These are phyloP conservation scores for Ischnura elegans DNA, from an alignment of 2,888 invertebrate genomes.

Conservation along the genomic window DNA sequence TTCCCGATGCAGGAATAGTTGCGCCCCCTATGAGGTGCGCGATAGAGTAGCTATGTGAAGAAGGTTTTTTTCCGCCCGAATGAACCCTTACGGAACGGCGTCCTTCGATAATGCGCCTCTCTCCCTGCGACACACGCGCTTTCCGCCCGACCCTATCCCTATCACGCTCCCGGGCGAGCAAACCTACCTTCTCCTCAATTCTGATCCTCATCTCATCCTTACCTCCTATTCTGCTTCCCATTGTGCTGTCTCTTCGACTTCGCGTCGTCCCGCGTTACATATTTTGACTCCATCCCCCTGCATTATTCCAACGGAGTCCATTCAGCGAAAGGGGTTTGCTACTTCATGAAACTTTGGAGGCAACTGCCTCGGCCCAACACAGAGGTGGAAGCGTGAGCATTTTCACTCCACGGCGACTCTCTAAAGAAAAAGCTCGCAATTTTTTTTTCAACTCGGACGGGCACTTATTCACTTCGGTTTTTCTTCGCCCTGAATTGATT, in stretches of 20 bases:
- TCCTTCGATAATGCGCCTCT: not conserved
- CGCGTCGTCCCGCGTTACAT: constrained; percentile 7
- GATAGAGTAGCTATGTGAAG: not conserved
- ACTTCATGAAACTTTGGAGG: constrained; percentile 23
- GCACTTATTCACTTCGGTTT: not conserved
- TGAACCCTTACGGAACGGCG: not conserved
- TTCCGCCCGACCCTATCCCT: not conserved
- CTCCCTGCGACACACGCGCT: not conserved
- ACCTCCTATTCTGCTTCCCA: not conserved
- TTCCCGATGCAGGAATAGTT: not conserved
- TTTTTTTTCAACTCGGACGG: not conserved
- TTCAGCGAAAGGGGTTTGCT: not conserved
- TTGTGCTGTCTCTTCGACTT: constrained; percentile 10
- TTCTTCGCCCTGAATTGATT: not conserved
- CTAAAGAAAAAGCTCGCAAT: not conserved
- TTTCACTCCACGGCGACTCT: not conserved
- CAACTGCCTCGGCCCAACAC: not conserved
- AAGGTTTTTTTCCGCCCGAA: constrained; percentile 41
- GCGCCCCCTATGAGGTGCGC: not conserved
- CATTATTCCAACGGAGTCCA: constrained; percentile 9
- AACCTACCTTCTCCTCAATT: not conserved
- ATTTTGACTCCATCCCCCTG: constrained; percentile 33
- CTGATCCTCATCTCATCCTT: not conserved
- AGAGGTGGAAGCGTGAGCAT: not conserved
- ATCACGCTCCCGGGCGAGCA: not conserved